Percentiles rank a stretch among this genome's conserved stretches.
Conservation (phyloP, 2,113 vertebrate species). For the Ptyas mucosa region DNA sequence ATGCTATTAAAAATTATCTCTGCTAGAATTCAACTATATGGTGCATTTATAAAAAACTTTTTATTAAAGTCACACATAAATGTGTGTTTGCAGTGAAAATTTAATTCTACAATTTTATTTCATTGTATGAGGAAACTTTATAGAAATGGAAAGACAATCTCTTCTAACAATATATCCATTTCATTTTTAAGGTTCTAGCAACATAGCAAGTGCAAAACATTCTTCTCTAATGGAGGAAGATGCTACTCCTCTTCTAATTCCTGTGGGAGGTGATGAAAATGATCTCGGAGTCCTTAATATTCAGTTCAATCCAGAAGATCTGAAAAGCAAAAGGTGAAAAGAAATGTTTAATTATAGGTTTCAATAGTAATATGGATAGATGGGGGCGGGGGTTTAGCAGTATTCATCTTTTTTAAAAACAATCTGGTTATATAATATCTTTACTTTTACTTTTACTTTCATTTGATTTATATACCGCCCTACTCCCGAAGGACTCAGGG, state of each 20-base stretch:
- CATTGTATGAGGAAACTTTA: background rate
- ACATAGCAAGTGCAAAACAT: slow-evolving; percentile 15
- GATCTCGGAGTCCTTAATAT: slow-evolving; percentile 68
- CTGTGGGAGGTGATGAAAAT: slow-evolving; percentile 58
- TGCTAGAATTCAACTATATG: background rate
- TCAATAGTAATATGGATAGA: background rate
- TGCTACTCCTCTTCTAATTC: slow-evolving; percentile 53
- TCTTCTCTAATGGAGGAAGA: slow-evolving; percentile 56
- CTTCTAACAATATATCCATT: background rate
- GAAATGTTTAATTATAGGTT: background rate
- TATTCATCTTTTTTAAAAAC: background rate
- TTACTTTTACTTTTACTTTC: no score
- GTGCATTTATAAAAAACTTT: background rate
- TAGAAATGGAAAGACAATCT: background rate
- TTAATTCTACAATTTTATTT: background rate
- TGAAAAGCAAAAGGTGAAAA: slow-evolving; percentile 69
- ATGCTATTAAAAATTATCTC: background rate
- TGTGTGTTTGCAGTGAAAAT: background rate
- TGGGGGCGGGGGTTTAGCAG: background rate
- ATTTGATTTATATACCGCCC: no score
- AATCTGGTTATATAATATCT: background rate
- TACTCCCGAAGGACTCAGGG: no score
- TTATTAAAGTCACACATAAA: background rate
- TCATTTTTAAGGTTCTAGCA: slow-evolving; percentile 36
- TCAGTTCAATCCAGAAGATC: slow-evolving; percentile 70